Evolutionary conservation across 1,140 invertebrate species (phyloP).

Genomic region (Linepithema humile): DNA sequence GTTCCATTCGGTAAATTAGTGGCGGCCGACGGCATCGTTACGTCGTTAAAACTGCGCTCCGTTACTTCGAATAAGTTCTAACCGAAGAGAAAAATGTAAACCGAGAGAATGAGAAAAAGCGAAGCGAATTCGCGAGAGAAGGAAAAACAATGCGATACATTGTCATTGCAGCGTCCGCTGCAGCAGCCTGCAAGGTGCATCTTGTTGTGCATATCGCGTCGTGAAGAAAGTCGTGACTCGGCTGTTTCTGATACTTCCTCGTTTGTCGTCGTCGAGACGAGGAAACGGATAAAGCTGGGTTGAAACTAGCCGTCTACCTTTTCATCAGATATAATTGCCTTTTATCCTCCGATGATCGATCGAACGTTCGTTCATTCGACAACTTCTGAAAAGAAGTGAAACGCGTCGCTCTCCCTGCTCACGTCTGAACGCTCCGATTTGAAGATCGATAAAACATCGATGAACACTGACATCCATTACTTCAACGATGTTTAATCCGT

Average conservation of each 20-base stretch:
- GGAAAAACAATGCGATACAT: slow-evolving; percentile 19
- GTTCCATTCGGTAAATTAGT: slow-evolving; percentile 63
- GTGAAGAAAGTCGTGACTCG: slow-evolving; percentile 71
- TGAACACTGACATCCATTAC: slow-evolving; percentile 24
- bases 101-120: not conserved
- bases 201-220: slow-evolving; percentile 33
- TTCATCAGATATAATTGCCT: slow-evolving; percentile 65
- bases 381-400: slow-evolving; percentile 7
- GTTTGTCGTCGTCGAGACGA: slow-evolving; percentile 41
- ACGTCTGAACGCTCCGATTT: not conserved
- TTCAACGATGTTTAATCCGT: slow-evolving; percentile 47
- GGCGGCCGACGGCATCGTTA: slow-evolving; percentile 40
- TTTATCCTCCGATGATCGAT: slow-evolving; percentile 33
- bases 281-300: slow-evolving; percentile 15
- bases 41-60: slow-evolving; percentile 42
- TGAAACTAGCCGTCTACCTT: slow-evolving; percentile 41
- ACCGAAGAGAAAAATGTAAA: slow-evolving; percentile 22
- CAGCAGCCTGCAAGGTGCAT: slow-evolving; percentile 61
- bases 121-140: too few relatives aligned
- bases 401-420: not conserved
- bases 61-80: slow-evolving; percentile 35
- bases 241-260: slow-evolving; percentile 66
- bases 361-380: slow-evolving; percentile 17
- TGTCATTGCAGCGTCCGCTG: slow-evolving; percentile 24
- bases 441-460: too few relatives aligned